Percentiles rank a stretch among this genome's conserved stretches.
These are phyloP conservation scores for Pollenia griseotomentosa DNA, from an alignment of 2,888 invertebrate species.

Conservation along the genomic window DNA sequence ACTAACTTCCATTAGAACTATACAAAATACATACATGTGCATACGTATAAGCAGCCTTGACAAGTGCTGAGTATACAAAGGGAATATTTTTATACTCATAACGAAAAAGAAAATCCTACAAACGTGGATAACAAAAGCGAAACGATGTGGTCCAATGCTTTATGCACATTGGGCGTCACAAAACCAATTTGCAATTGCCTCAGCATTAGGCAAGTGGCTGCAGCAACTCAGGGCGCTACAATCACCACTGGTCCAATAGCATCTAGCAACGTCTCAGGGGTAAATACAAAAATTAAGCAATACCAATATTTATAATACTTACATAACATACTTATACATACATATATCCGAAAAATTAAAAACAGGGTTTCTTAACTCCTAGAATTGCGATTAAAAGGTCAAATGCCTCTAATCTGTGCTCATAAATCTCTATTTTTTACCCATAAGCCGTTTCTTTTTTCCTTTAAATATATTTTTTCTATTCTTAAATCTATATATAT, in stretches of 20 bases:
- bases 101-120: constrained; percentile 58
- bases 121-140: constrained; percentile 82
- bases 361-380: background rate
- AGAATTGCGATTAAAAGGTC: no score
- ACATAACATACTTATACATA: background rate
- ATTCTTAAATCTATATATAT: no score
- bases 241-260: constrained; percentile 80
- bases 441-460: no score
- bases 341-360: background rate
- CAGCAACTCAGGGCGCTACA: constrained; percentile 78
- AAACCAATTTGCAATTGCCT: constrained; percentile 84
- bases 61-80: constrained; percentile 24
- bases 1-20: constrained; percentile 42
- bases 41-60: constrained; percentile 24
- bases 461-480: no score
- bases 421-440: no score
- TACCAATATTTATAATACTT: background rate
- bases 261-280: constrained; percentile 78
- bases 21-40: constrained; percentile 4
- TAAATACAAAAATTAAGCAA: constrained; percentile 74
- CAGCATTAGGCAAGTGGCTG: constrained; percentile 84
- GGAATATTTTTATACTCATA: constrained; percentile 47
- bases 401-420: no score
- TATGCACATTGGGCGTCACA: constrained; percentile 84
- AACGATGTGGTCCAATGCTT: constrained; percentile 84